Evolutionary conservation across 2,888 invertebrate genomes (phyloP).

Genomic region (Ornithoptera priamus): DNA sequence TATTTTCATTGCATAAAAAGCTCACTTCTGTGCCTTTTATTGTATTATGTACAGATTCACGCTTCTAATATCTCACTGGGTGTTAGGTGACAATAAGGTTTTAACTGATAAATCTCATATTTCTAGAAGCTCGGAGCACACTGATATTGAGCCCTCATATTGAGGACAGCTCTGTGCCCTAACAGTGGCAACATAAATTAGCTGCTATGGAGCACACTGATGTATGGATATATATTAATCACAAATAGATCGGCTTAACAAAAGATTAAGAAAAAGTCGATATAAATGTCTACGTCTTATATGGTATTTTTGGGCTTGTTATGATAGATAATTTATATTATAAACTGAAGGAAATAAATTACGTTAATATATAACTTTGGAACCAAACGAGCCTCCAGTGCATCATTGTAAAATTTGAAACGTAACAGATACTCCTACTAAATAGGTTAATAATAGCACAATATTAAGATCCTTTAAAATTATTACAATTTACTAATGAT

Average conservation of each 20-base stretch:
- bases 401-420: conserved; percentile 18
- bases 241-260: too few species aligned
- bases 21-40: neutral
- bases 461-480: neutral
- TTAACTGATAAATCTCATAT: too few species aligned
- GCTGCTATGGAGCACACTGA: too few species aligned
- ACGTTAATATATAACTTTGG: conserved; percentile 10
- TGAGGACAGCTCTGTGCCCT: too few species aligned
- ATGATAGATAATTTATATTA: too few species aligned
- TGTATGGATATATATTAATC: too few species aligned
- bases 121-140: too few species aligned
- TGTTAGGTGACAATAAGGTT: neutral
- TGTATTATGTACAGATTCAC: neutral
- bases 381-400: conserved; percentile 22
- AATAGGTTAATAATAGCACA: neutral
- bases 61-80: neutral
- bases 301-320: neutral
- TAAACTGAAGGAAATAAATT: neutral
- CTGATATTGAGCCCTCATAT: too few species aligned
- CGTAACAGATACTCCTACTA: conserved; percentile 3
- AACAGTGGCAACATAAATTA: too few species aligned
- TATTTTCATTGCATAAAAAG: neutral
- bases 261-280: too few species aligned
- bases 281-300: neutral
- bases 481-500: neutral